phyloP scores from a whole-genome alignment of 2,113 vertebrate species.

The Chlorodrepanis virens region DNA sequence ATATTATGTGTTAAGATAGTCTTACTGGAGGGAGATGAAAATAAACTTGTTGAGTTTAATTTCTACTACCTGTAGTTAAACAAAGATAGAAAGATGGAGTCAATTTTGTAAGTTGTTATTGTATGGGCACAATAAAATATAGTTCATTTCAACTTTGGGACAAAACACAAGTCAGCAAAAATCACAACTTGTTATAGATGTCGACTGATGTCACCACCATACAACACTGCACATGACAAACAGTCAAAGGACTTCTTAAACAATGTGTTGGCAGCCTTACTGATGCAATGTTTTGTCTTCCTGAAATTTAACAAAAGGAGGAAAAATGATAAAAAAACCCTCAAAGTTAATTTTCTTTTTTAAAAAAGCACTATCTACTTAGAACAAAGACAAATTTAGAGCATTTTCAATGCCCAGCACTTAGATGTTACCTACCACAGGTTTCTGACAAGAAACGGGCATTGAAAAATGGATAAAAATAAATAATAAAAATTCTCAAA shows the following conservation, averaged over 20 bases:
- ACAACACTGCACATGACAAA: background rate
- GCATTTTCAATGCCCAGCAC: background rate
- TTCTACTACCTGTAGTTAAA: background rate
- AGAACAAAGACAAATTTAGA: background rate
- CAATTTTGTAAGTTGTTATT: background rate
- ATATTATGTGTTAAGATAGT: background rate
- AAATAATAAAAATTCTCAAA: background rate
- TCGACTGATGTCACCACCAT: fast-evolving
- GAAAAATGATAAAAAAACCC: background rate
- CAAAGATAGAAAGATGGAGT: background rate
- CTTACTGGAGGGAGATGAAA: background rate
- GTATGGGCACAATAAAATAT: background rate
- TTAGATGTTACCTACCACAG: background rate
- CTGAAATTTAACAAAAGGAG: background rate
- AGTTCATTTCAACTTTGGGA: background rate
- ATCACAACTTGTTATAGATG: background rate
- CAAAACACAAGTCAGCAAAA: background rate
- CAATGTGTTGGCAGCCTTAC: background rate
- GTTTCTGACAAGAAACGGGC: background rate
- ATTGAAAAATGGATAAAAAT: background rate
- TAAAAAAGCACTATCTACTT: background rate
- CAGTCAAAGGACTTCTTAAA: background rate
- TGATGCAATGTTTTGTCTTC: background rate
- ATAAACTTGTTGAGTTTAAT: background rate
- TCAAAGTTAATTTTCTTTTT: fast-evolving